Conservation (phyloP, 1,140 invertebrate genomes). For the Papilio xuthus region DNA sequence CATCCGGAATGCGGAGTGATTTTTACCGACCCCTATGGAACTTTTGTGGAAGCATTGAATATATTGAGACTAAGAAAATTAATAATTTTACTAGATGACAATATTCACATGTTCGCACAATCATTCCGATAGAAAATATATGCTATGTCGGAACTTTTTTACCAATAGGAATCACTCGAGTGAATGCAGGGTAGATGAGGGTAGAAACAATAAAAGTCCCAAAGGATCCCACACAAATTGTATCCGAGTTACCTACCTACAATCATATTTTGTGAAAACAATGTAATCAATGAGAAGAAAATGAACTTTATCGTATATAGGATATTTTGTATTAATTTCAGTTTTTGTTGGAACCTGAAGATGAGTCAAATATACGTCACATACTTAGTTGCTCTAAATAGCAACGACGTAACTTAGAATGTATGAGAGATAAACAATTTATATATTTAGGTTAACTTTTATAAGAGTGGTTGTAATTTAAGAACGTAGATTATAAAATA, state of each 20-base stretch:
- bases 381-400: slow-evolving; percentile 27
- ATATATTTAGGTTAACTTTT: slow-evolving; percentile 12
- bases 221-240: slow-evolving; percentile 60
- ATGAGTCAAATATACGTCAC: no score
- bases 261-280: background rate
- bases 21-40: slow-evolving; percentile 53
- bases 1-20: slow-evolving; percentile 57
- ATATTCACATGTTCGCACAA: slow-evolving; percentile 53
- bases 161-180: slow-evolving; percentile 67
- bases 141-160: slow-evolving; percentile 42
- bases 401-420: slow-evolving; percentile 57
- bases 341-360: slow-evolving; percentile 55
- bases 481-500: slow-evolving; percentile 42
- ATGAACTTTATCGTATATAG: slow-evolving; percentile 39
- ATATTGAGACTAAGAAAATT: slow-evolving; percentile 1
- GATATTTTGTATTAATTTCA: slow-evolving; percentile 41
- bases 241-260: slow-evolving; percentile 43
- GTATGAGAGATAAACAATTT: slow-evolving; percentile 40
- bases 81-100: background rate
- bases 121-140: slow-evolving; percentile 56
- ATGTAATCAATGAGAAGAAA: slow-evolving; percentile 5
- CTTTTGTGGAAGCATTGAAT: slow-evolving; percentile 41
- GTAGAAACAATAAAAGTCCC: slow-evolving; percentile 52
- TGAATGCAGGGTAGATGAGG: slow-evolving; percentile 63
- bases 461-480: slow-evolving; percentile 42